Evolutionary conservation across 1,140 invertebrate genomes (phyloP), one percentile per base, ranked within the genome.

Genomic region (Pomacea maculata): DNA sequence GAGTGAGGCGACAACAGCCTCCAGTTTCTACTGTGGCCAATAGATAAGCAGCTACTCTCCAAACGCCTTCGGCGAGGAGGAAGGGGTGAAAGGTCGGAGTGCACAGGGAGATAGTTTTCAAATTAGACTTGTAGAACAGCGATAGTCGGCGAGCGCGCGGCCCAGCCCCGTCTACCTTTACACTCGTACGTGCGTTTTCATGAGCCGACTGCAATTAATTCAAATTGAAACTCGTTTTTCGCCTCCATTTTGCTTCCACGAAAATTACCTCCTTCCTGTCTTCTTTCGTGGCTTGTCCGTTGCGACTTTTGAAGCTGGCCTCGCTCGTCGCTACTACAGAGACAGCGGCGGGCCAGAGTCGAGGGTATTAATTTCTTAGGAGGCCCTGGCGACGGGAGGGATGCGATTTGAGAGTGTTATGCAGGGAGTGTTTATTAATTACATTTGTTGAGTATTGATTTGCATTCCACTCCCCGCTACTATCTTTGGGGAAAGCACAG

Each of bases 141-240:
- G 71, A 52, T 34, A 52, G 71, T 45, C 29, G 10, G 34, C 0
- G 10, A 9, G 71, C 54, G 71, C 54, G 71, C 19, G 71, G 34
- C n/a, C 54, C 29, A 29, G 71, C 54, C 29, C 19, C 17, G 34
- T 19, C 17, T 19, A 45, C 34, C n/a, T 34, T 25, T 34, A 19
- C 71, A 19, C 54, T 25, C 19, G 17, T 34, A 45, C 54, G 71
- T 34, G 21, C 54, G 71, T 10, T 73, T 34, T 34, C 72, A 67
- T 64, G 76, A 57, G 52, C 55, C 25, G 52, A 15, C 34, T 54
- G 76, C 81, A 82, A 78, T 79, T 79, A 78, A 34, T 67, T 78
- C 76, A 79, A 79, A 78, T 79, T 82, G 76, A 79, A 82, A 78
- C 76, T 79, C 81, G 68, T 82, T 79, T 79, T 75, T 63, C 63